Percentiles rank a stretch among this genome's conserved stretches.
Conservation (phyloP, 1,140 invertebrate genomes). For the Arctopsyche grandis region DNA sequence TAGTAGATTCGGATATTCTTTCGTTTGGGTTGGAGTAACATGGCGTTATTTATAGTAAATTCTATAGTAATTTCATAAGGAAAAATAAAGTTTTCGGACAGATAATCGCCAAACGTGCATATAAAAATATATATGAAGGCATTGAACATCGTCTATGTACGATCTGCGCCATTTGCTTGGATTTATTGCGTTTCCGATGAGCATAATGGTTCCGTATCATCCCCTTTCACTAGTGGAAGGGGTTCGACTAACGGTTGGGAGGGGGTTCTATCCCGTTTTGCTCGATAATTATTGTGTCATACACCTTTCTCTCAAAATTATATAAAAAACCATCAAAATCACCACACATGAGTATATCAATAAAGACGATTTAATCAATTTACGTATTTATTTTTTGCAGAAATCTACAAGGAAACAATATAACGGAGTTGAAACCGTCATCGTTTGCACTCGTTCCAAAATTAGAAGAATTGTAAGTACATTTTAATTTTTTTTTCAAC, state of each 20-base stretch:
- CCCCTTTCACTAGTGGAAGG: neutral
- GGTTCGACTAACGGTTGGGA: too few relatives aligned
- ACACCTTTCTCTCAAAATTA: neutral
- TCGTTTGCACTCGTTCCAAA: conserved; percentile 62
- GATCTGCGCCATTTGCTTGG: conserved; percentile 16
- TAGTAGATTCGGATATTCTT: too few relatives aligned
- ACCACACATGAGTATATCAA: neutral
- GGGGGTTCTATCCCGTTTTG: too few relatives aligned
- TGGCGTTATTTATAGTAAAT: too few relatives aligned
- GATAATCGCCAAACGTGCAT: too few relatives aligned
- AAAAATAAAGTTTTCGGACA: too few relatives aligned
- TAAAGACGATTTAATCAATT: too few relatives aligned
- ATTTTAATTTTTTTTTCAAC: neutral
- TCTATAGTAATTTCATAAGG: too few relatives aligned
- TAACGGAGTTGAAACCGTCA: conserved; percentile 62
- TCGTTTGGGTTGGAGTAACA: too few relatives aligned
- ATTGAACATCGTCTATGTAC: neutral
- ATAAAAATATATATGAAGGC: neutral
- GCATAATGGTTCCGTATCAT: conserved; percentile 14
- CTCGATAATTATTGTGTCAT: neutral
- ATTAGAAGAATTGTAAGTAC: conserved; percentile 67
- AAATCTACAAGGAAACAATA: conserved; percentile 64
- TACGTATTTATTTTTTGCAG: conserved; percentile 56
- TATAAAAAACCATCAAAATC: neutral
- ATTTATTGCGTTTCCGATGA: conserved; percentile 32